phyloP scores from a whole-genome alignment of 2,113 vertebrate genomes.

The Cacatua alba region DNA sequence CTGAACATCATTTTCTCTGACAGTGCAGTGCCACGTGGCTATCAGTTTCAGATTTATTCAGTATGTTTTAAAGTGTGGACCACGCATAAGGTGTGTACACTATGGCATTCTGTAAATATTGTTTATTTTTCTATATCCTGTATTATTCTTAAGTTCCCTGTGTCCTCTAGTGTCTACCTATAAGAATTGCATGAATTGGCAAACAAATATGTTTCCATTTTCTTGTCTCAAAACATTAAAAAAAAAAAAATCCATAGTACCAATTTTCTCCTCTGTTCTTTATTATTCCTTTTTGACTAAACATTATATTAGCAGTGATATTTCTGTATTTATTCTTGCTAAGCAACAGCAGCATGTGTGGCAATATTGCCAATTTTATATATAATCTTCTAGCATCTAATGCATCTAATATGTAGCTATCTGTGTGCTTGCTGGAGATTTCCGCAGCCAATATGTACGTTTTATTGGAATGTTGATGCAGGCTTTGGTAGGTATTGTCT shows the following conservation, averaged over 20 bases:
- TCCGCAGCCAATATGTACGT: not conserved
- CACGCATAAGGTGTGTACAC: not conserved
- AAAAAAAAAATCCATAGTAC: not conserved
- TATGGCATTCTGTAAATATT: not conserved
- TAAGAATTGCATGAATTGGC: not conserved
- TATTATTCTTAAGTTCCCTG: not conserved
- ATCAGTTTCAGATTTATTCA: not conserved
- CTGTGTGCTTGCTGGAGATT: not conserved
- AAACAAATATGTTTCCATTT: not conserved
- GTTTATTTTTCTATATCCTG: not conserved
- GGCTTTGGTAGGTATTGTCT: not conserved
- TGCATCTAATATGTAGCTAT: not conserved
- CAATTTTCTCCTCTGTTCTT: not conserved
- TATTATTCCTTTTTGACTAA: not conserved
- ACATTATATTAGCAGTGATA: not conserved
- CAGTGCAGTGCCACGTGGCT: not conserved
- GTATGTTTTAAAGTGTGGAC: not conserved
- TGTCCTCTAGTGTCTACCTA: slow-evolving; percentile 14
- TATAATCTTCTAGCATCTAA: not conserved
- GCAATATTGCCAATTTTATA: not conserved
- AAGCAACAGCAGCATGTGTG: not conserved
- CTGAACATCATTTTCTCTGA: not conserved
- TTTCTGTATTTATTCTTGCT: not conserved
- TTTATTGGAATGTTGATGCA: not conserved
- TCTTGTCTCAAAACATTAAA: not conserved